Evolutionary conservation across 2,888 invertebrate genomes (phyloP), one percentile per base, ranked within the genome.

Genomic region (Agrotis segetum): DNA sequence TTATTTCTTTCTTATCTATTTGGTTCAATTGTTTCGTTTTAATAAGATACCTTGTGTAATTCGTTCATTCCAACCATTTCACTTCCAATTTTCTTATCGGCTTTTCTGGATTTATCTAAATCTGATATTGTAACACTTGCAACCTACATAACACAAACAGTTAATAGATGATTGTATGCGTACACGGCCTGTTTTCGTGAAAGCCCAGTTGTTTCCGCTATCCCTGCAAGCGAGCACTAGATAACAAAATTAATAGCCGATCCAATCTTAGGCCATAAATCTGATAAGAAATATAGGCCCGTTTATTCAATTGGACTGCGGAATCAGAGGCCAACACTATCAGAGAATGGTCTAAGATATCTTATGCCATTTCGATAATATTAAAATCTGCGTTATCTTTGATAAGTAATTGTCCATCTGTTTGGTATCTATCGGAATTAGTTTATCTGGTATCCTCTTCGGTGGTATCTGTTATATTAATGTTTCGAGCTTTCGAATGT

Each of bases 201-300:
- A 85, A 84, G 71, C 75, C 67, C 62, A 74, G 82, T 84, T 82
- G 82, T 85, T 85, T 77, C 79, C 67, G 64, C 65, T 73, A 79
- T 79, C 64, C 65, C 71, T 81, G 73, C 65, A 73, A 76, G 78
- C 75, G 50, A 81, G 64, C 67, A 74, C 74, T 69, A 81, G 85
- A 85, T 85, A 85, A 75, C 76, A 81, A 85, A 82, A 85, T 85
- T 84, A 85, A 85, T 85, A 81, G 82, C 75, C 71, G 73, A 79
- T 81, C 72, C 78, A 79, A 85, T 85, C 84, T 74, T 65, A 24
- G 47, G 44, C 79, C 46, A 85, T 85, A 85, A 85, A 85, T 85
- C 83, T 79, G 84, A 84, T 85, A 85, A 82, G 81, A 84, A 71
- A 79, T 82, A 81, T 85, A 79, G 81, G 77, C 65, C 46, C 62